Base-by-base conservation (phyloP, 2,888 invertebrate genomes). In the Arge pagana region DNA sequence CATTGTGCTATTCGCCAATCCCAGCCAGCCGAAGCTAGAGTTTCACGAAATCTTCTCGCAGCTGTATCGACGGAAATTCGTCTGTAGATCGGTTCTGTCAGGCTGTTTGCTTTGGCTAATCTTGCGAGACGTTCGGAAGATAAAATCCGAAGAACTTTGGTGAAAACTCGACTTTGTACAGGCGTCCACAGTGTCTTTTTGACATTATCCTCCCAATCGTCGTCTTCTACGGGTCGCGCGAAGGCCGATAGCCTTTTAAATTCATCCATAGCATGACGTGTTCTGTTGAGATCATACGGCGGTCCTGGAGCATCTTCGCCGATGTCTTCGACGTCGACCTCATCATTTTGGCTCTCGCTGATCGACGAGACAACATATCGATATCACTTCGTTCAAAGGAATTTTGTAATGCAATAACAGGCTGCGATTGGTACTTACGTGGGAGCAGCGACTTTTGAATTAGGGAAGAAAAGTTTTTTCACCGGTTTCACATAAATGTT, bases 1-100 rank as follows among this genome's bases (percentile, higher is more conserved):
- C 93, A 93, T 60, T 90, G 88, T 0, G 85, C 82, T 18, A 88
- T 75, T 58, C 85, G 83, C 18, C 82, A 72, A 61, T 91, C 89
- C 90, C 90, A 92, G n/a, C 82, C 79, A 7, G 87, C 80, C 3
- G 83, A 81, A 0, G 87, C 85, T 56, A 91, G 77, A n/a, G 85
- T 79, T 58, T 85, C 83, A 26, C 90, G 79, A 58, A 90, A 78
- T 51, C 85, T 78, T 56, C 83, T 79, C 0, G 85, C 83, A 1
- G 89, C 85, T 61, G 85, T 87, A 63, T 90, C 89, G 1, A 89
- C 80, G n/a, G 84, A 79, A 2, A 84, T 82, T 30, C 89, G 79
- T 48, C 89, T 80, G 60, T 85, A 78, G 15, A 90, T 80, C 0
- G 89, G 83, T 68, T 90, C 90, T 67, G 85, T 84, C 42, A 77